phyloP scores from a whole-genome alignment of 2,113 vertebrate species.

The Scomber scombrus region DNA sequence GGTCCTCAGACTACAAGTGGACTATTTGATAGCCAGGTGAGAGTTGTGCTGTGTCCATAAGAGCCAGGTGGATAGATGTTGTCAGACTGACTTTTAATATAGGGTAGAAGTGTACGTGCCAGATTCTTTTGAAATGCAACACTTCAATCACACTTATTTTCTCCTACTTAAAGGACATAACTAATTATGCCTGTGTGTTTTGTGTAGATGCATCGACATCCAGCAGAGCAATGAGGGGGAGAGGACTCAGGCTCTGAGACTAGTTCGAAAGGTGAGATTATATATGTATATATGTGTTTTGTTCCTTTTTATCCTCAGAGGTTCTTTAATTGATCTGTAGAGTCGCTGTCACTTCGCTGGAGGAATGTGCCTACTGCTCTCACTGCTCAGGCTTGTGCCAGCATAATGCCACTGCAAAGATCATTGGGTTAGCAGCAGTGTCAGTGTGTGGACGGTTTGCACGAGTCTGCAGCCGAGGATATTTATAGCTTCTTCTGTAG shows the following conservation, averaged over 20 bases:
- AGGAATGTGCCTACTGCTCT: conserved; percentile 32
- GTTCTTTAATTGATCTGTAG: conserved; percentile 1
- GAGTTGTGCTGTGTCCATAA: conserved; percentile 30
- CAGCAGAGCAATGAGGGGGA: conserved; percentile 99
- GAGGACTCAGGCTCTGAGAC: conserved; percentile 96
- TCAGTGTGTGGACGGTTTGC: conserved; percentile 51
- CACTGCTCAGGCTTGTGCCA: conserved; percentile 6
- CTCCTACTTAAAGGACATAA: neutral
- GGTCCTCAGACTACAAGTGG: conserved; percentile 95
- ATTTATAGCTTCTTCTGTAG: conserved; percentile 75
- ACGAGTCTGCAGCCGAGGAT: conserved; percentile 55
- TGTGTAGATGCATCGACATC: conserved; percentile 97
- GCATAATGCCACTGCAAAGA: conserved; percentile 30
- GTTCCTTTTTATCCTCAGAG: neutral
- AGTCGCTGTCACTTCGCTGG: neutral
- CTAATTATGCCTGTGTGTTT: conserved; percentile 35
- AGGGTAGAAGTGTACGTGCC: neutral
- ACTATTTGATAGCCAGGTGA: conserved; percentile 98
- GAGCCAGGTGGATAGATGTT: neutral
- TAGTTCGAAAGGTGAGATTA: conserved; percentile 94
- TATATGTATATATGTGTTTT: neutral
- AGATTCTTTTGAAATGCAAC: conserved; percentile 12
- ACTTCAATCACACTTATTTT: conserved; percentile 8
- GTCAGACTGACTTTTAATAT: neutral
- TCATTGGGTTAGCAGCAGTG: conserved; percentile 48